phyloP scores from a whole-genome alignment of 1,140 invertebrate species.

The Microplitis mediator region DNA sequence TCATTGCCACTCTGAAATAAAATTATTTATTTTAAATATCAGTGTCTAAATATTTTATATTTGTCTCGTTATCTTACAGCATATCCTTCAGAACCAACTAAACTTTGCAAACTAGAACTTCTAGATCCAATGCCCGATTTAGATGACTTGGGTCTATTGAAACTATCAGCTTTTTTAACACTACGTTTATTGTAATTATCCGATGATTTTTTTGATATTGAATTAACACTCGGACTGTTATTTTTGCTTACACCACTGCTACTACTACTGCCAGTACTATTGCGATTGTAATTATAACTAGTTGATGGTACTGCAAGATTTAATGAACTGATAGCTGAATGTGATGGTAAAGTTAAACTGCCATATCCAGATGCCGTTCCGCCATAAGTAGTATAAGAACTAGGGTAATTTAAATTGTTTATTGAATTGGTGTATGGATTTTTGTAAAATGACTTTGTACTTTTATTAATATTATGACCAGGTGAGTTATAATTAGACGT shows the following conservation, averaged over 20 bases:
- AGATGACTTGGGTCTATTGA: slow-evolving; percentile 47
- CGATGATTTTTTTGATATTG: too few relatives aligned
- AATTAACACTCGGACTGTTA: too few relatives aligned
- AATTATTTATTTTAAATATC: slow-evolving; percentile 24
- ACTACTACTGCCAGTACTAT: slow-evolving; percentile 43
- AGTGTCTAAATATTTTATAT: too few relatives aligned
- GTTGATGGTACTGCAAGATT: slow-evolving; percentile 63
- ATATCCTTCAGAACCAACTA: slow-evolving; percentile 72
- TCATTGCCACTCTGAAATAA: slow-evolving; percentile 77
- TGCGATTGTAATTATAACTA: slow-evolving; percentile 56
- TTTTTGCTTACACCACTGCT: slow-evolving; percentile 18
- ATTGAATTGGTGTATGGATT: slow-evolving; percentile 52
- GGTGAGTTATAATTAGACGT: slow-evolving; percentile 48
- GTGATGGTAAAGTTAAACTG: slow-evolving; percentile 63
- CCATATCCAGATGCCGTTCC: slow-evolving; percentile 70
- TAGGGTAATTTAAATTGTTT: slow-evolving; percentile 60
- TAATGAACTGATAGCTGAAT: slow-evolving; percentile 58
- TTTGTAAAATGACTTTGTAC: slow-evolving; percentile 45
- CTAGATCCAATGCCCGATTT: slow-evolving; percentile 48
- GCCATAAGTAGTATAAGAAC: slow-evolving; percentile 64
- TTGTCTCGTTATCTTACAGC: slow-evolving; percentile 63
- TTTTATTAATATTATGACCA: slow-evolving; percentile 41
- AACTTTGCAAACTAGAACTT: slow-evolving; percentile 62
- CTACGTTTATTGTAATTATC: slow-evolving; percentile 20
- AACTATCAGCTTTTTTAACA: slow-evolving; percentile 49